These are phyloP conservation scores for Neosalanx taihuensis DNA, from an alignment of 2,797 vertebrate genomes.

Conservation along the genomic window DNA sequence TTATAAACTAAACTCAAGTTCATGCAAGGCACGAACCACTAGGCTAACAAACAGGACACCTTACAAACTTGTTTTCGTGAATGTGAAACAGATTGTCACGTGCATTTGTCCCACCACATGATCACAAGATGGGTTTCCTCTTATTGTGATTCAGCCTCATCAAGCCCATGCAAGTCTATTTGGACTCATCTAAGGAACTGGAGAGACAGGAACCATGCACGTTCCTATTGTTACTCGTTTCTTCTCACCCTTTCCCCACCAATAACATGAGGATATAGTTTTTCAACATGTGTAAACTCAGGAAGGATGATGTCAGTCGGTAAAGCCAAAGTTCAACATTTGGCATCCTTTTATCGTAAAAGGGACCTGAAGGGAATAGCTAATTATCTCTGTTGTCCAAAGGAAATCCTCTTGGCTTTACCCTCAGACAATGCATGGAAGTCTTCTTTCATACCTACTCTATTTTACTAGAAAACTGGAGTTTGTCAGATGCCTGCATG, in stretches of 20 bases:
- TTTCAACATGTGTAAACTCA: neutral
- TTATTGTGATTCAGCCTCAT: constrained; percentile 45
- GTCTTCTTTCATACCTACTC: constrained; percentile 55
- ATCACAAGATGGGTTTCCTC: constrained; percentile 29
- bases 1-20: too few species aligned
- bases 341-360: neutral
- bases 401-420: constrained; percentile 68
- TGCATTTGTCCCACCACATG: neutral
- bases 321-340: neutral
- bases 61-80: neutral
- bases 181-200: constrained; percentile 51
- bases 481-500: neutral
- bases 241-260: neutral
- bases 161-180: constrained; percentile 53
- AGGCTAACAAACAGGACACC: neutral
- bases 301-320: neutral
- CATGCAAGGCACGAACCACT: too few species aligned
- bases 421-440: constrained; percentile 66
- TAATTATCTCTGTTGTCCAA: constrained; percentile 46
- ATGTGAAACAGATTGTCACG: neutral
- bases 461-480: constrained; percentile 19
- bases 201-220: constrained; percentile 56
- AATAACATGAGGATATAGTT: neutral
- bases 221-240: constrained; percentile 15
- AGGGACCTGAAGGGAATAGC: constrained; percentile 28